Evolutionary conservation across 2,888 invertebrate genomes (phyloP), one percentile per base, ranked within the genome.

Genomic region (Tenthredo amoena): DNA sequence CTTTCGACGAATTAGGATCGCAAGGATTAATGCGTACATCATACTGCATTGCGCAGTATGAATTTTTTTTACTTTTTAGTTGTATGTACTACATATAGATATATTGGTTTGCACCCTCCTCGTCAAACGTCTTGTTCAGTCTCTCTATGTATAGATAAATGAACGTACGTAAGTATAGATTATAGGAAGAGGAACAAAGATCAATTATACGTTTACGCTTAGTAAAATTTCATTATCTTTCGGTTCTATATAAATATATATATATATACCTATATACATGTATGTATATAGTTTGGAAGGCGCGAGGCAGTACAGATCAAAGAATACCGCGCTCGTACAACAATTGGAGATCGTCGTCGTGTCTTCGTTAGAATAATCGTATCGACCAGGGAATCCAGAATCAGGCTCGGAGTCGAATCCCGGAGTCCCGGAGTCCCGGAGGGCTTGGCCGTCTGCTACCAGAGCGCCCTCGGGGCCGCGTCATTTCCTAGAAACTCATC

Each of bases 381-480:
- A 74, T 74, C 72, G 72, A 74, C 43, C 72, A 43, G 72, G 40
- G 62, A 74, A 74, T 74, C 72, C 43, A 43, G 72, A 74, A 74
- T 74, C 72, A 74, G 15, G 72, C 72, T 74, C 72, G 6, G 26
- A 43, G 68, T 68, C 43, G 72, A 74, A 21, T 74, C 72, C 72
- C 72, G 71, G 71, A 34, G 37, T 71, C 71, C 71, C 37, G 72
- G 40, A 72, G 72, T 74, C 72, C 72, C 72, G 72, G 72, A 74
- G 72, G 72, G 72, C 72, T 74, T 74, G 72, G 72, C 72, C 72
- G 72, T 74, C 72, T 74, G 72, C 72, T 74, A 74, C 72, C 40
- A 40, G 12, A 77, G 77, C 77, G 77, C 77, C 77, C 50, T 55
- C 77, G 18, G 50, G 55, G 55, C 40, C 5, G n/a, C 50, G 77